Base-by-base conservation (phyloP, 2,113 vertebrate species). In the Mugil cephalus region DNA sequence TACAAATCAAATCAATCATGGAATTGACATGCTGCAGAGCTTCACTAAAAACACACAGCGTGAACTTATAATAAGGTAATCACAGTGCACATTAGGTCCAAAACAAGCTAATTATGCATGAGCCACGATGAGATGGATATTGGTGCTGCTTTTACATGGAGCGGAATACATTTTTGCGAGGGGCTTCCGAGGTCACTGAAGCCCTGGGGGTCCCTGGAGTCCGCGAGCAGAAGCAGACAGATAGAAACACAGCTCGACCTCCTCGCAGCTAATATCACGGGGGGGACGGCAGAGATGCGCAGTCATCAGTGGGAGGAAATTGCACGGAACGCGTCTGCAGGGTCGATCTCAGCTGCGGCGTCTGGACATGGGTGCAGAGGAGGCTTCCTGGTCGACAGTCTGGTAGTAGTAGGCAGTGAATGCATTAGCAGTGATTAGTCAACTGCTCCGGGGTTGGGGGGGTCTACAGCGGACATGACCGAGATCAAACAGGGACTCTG, bases 381-480 rank as follows among this genome's bases (percentile, higher is more conserved):
- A 24, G 68, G 68, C 61, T 63, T 88, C 75, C 54, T 51, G 60
- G 80, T 69, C 73, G 84, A 87, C 87, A 79, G 77, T 51, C 65
- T 77, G 83, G 79, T 59, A 65, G 74, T 78, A 86, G 82, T 82
- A 80, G 78, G 77, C 73, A 82, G 69, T 67, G 88, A 88, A 91
- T 87, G 81, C 80, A 91, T 91, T 88, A 89, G 70, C 82, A 54
- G 54, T 67, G 69, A 85, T 89, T 91, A 89, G 87, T 88, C 79
- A 79, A 54, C 69, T 2, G 77, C 55, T 83, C 68, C 74, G 36
- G 51, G 43, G 56, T 54, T 12, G 52, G 21, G 51, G 59, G 74
- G 65, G 14, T 63, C 72, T 30, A 5, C 24, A 30, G 45, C 4
- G 38, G 70, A 39, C 8, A 2, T 78, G 69, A 66, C 47, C 39